These are phyloP conservation scores for Petrosia ficiformis DNA, from an alignment of 37 sponge, comb jelly and placozoan species.

Conservation along the genomic window DNA sequence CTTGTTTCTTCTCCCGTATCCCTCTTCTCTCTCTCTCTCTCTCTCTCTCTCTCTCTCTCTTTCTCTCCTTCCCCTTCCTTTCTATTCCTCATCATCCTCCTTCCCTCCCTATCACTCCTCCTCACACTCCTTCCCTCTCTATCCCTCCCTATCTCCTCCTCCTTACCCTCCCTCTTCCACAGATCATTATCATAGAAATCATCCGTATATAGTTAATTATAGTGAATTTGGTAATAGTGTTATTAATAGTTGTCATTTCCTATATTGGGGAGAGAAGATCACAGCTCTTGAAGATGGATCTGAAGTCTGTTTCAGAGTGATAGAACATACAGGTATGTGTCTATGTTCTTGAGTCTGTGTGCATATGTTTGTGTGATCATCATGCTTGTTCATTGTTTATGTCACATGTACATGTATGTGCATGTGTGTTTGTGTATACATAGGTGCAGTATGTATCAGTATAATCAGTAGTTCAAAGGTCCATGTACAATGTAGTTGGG, in stretches of 20 bases:
- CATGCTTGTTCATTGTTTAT: neutral
- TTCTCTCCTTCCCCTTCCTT: neutral
- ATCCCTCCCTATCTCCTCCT: neutral
- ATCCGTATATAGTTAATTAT: conserved; percentile 48
- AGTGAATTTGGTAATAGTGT: conserved; percentile 52
- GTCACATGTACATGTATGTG: neutral
- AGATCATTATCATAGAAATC: conserved; percentile 48
- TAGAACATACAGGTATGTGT: conserved; percentile 14
- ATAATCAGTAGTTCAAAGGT: neutral
- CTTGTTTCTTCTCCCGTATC: neutral
- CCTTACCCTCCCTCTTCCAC: neutral
- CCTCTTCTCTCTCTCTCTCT: neutral
- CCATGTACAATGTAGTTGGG: too few relatives aligned
- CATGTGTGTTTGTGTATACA: too few relatives aligned
- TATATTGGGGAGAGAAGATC: conserved; percentile 81
- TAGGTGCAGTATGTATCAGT: neutral
- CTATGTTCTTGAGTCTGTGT: neutral
- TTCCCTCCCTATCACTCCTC: too few relatives aligned
- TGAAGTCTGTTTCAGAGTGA: conserved; percentile 39
- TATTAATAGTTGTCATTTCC: conserved; percentile 69
- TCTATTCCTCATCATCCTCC: neutral
- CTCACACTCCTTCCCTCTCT: too few relatives aligned
- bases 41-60: neutral
- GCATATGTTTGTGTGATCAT: neutral
- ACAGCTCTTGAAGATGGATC: conserved; percentile 45